phyloP scores from a whole-genome alignment of 1,140 invertebrate genomes.

The Leptinotarsa defecta region DNA sequence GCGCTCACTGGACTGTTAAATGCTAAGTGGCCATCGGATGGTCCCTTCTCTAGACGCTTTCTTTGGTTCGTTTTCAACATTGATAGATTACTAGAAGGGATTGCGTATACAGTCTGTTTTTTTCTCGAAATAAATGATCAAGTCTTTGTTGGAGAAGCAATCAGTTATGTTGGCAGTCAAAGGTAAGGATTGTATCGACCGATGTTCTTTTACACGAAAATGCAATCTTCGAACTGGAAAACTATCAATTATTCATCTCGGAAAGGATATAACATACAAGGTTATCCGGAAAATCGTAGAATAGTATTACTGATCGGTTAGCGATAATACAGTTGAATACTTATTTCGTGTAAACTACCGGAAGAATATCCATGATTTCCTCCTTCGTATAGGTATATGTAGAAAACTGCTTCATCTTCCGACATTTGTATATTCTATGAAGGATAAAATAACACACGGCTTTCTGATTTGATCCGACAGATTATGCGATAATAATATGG shows the following conservation, averaged over 20 bases:
- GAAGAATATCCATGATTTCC: too few species aligned
- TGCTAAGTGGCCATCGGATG: conserved; percentile 18
- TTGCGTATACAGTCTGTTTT: conserved; percentile 18
- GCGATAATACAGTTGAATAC: too few species aligned
- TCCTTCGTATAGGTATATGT: too few species aligned
- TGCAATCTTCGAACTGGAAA: conserved; percentile 10
- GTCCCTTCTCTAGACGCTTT: conserved; percentile 7
- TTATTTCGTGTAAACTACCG: too few species aligned
- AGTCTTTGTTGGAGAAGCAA: not conserved
- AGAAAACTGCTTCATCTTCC: too few species aligned
- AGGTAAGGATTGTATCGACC: conserved; percentile 16
- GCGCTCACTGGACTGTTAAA: conserved; percentile 4
- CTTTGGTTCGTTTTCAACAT: conserved; percentile 15
- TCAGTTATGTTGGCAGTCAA: conserved; percentile 19
- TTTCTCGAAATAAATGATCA: conserved; percentile 14
- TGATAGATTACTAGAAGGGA: conserved; percentile 11
- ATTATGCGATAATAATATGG: too few species aligned
- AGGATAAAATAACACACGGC: too few species aligned
- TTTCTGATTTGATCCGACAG: too few species aligned
- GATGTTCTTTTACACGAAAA: conserved; percentile 6
- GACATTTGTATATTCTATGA: too few species aligned
- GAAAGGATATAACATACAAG: not conserved
- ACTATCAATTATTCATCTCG: not conserved
- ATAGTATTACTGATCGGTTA: not conserved
- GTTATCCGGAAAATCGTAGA: not conserved